Conservation (phyloP, 2,797 vertebrate genomes). For the Gymnothorax reevesii region DNA sequence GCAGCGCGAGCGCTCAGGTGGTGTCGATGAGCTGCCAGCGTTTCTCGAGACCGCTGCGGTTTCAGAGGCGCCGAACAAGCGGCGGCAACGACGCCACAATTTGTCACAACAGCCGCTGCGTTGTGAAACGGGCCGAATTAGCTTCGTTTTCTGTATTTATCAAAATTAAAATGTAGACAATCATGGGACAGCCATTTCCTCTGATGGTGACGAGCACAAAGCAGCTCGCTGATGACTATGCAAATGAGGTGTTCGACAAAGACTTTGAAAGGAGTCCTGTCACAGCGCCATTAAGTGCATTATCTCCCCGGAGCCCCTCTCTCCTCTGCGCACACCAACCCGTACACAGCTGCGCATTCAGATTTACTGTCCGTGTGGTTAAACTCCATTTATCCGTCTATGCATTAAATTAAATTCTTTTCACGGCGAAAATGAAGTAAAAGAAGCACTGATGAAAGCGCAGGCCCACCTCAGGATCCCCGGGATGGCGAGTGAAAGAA, state of each 20-base stretch:
- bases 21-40: background rate
- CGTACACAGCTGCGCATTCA: background rate
- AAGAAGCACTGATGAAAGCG: background rate
- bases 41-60: background rate
- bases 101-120: background rate
- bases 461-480: background rate
- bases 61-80: background rate
- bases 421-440: background rate
- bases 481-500: background rate
- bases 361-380: background rate
- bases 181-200: background rate
- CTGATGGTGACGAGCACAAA: conserved; percentile 13
- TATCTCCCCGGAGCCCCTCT: background rate
- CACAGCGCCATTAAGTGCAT: conserved; percentile 13
- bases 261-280: background rate
- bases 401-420: background rate
- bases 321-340: background rate
- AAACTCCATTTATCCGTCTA: background rate
- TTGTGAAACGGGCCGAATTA: background rate
- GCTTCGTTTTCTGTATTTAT: background rate
- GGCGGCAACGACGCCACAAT: background rate
- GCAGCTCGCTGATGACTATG: background rate
- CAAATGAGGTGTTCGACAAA: conserved; percentile 1
- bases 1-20: background rate
- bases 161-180: conserved; percentile 6